Conservation (phyloP, 1,140 invertebrate genomes). For the Matsumurasca onukii region DNA sequence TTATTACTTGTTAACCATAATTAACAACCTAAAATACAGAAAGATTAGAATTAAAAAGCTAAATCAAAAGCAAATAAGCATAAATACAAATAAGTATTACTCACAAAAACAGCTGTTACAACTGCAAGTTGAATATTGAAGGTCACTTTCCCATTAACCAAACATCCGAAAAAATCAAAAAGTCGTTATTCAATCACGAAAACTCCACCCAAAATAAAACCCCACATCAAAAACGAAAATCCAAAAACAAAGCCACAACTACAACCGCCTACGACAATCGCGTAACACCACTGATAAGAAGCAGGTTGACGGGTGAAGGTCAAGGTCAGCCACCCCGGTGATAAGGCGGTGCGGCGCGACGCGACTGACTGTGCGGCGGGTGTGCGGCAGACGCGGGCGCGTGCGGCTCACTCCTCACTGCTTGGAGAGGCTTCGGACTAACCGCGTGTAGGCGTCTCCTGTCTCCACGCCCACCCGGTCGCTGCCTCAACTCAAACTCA, state of each 20-base stretch:
- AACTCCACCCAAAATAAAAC: too few species aligned
- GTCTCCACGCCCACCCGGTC: not conserved
- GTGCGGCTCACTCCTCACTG: not conserved
- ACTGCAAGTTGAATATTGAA: too few species aligned
- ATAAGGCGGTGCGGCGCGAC: not conserved
- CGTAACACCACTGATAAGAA: not conserved
- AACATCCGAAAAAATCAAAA: too few species aligned
- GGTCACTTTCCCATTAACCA: too few species aligned
- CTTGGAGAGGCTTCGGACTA: not conserved
- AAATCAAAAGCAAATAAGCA: too few species aligned
- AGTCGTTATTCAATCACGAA: too few species aligned
- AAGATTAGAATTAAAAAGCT: too few species aligned
- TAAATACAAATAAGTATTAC: too few species aligned
- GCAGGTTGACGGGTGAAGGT: not conserved
- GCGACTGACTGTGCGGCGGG: not conserved
- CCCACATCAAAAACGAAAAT: too few species aligned
- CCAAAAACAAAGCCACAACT: not conserved
- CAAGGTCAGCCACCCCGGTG: not conserved
- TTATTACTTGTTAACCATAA: too few species aligned
- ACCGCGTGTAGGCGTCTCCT: conserved; percentile 8
- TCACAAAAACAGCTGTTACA: too few species aligned
- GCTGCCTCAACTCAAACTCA: not conserved
- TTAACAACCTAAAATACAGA: too few species aligned
- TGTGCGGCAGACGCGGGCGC: not conserved
- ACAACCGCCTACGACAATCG: not conserved